Conservation (phyloP, 64 coral and sea anemone species). For the Trachythela sp. region DNA sequence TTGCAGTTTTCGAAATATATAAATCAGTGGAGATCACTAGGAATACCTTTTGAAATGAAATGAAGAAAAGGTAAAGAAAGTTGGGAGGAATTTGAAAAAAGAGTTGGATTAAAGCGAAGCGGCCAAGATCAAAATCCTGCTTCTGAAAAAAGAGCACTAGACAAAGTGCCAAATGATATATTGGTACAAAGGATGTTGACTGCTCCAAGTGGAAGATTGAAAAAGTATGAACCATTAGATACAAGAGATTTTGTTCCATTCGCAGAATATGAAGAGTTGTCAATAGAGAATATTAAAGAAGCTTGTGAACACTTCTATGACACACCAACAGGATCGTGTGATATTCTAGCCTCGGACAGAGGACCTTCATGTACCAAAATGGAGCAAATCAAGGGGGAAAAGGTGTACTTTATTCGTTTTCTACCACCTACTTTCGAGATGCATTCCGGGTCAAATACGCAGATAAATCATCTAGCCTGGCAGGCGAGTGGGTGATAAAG, state of each 20-base stretch:
- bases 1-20: no score
- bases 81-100: no score
- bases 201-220: not conserved
- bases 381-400: no score
- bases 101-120: no score
- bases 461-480: not conserved
- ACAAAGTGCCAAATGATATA: not conserved
- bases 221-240: slow-evolving; percentile 50
- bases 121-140: no score
- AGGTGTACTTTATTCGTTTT: slow-evolving; percentile 39
- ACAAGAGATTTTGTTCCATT: slow-evolving; percentile 47
- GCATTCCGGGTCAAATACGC: slow-evolving; percentile 25
- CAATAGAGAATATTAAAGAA: slow-evolving; percentile 46
- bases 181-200: not conserved
- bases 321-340: not conserved
- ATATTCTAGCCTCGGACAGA: no score
- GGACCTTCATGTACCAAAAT: no score
- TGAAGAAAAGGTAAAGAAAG: no score
- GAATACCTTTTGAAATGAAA: no score
- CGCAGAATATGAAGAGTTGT: slow-evolving; percentile 34
- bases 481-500: slow-evolving; percentile 39
- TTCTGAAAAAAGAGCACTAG: no score
- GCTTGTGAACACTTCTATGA: slow-evolving; percentile 43
- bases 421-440: slow-evolving; percentile 50
- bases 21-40: no score